Base-by-base conservation (phyloP, 2,113 vertebrate genomes). In the Plecturocebus donacophilus region DNA sequence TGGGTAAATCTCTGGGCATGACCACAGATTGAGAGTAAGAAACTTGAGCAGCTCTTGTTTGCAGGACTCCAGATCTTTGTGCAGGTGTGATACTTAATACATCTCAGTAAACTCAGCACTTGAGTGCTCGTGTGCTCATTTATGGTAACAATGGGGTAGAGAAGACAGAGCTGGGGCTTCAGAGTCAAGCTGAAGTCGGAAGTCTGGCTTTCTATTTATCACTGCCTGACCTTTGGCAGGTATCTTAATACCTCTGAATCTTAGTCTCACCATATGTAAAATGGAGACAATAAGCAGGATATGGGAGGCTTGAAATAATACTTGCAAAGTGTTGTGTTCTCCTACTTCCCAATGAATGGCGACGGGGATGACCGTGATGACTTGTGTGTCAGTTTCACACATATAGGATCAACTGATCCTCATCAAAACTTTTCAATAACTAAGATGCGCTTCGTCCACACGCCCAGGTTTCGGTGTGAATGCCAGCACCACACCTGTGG, bases 401-500 rank as follows among this genome's bases (percentile, higher is more conserved):
- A 71, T 17, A 40, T 8, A 40, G 27, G 38, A 91, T 52, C n/a
- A 68, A 23, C 2, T 6, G 38, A 47, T 77, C 64, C 56, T 40
- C 58, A 76, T 23, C 23, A 35, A 45, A 73, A 56, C 89, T 47
- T 94, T 91, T 40, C 30, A 27, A 1, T 96, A 68, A 92, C 23
- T 13, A 11, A 90, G 45, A 12, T 86, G 2, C 38, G 7, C 68
- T 79, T 95, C 19, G 61, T 56, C 23, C n/a, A 1, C 93, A 81
- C 61, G 56, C 82, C 23, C 89, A 99, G 99, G 94, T 99, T 98
- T 92, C 99, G 98, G 45, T 99, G 99, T 87, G 98, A 99, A 92
- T 99, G 99, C 98, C 99, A 98, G 89, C 99, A 99, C 98, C 99
- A 99, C 97, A 99, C 99, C 85, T 99, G 99, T 40, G 99, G 99